Evolutionary conservation across 2,888 invertebrate genomes (phyloP), one percentile per base, ranked within the genome.

Genomic region (Heteromyza rotundicornis): DNA sequence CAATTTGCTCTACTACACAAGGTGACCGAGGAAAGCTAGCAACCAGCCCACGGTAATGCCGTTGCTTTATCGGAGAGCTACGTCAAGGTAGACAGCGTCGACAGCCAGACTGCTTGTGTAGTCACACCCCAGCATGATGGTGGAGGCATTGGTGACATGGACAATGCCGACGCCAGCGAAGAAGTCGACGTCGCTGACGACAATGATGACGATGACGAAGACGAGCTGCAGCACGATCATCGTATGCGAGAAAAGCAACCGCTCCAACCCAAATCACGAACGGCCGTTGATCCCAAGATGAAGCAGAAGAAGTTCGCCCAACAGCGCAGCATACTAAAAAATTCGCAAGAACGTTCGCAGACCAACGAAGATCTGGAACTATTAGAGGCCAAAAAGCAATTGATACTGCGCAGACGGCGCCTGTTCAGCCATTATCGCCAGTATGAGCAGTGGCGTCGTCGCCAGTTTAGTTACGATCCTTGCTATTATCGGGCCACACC

Each of bases 1-100:
- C 92, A 94, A 85, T 94, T 94, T 86, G 93, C 93, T 79, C 87
- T 94, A 81, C 89, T 94, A 81, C 94, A 94, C 86, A 90, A 93
- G 81, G 94, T 89, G 75, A 91, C 90, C 81, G 89, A 89, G 84
- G 79, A 86, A 79, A 86, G 88, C 88, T 87, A 88, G 84, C 84
- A 84, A 78, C 81, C 78, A 79, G 78, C 75, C 68, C 78, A 76
- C 64, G 70, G 75, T 53, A 36, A 36, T 14, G n/a, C 2, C 24
- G 70, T 68, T 68, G 75, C 74, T 66, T 78, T 80, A 69, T 77
- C 73, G 65, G 75, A 78, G 54, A 74, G 75, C 56, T 77, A 78
- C 67, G 67, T 73, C 23, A 76, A 74, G 50, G 72, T 70, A 54
- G 73, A 68, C 36, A 77, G 76, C 63, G 71, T 74, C 60, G 77